Percentiles rank a stretch among this genome's conserved stretches.
These are phyloP conservation scores for Acronicta leporina DNA, from an alignment of 2,888 invertebrate genomes.

Conservation along the genomic window DNA sequence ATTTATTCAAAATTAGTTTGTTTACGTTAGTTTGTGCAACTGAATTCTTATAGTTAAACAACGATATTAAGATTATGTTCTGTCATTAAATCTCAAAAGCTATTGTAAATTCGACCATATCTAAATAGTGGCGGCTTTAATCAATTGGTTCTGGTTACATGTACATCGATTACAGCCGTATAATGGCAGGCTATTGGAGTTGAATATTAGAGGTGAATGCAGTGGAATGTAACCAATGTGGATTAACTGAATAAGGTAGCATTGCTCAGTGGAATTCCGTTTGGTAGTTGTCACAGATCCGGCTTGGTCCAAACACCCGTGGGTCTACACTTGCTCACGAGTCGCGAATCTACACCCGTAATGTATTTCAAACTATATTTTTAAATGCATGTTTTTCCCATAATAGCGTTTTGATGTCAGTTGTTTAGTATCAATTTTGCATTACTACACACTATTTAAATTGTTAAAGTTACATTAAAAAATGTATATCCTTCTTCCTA, in stretches of 20 bases:
- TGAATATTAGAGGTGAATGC: conserved; percentile 30
- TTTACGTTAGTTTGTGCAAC: conserved; percentile 13
- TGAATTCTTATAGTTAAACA: conserved; percentile 19
- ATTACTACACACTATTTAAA: not conserved
- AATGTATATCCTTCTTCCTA: not conserved
- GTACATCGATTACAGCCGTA: conserved; percentile 22
- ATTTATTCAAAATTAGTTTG: conserved; percentile 19
- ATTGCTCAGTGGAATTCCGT: conserved; percentile 58
- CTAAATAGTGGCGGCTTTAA: conserved; percentile 26
- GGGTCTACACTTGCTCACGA: conserved; percentile 22
- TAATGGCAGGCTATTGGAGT: conserved; percentile 27
- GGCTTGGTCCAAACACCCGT: conserved; percentile 50
- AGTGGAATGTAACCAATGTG: conserved; percentile 56
- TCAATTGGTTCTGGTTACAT: conserved; percentile 35
- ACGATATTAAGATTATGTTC: conserved; percentile 19
- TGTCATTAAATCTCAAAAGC: conserved; percentile 32
- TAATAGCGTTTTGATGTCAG: not conserved
- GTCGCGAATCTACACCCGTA: not conserved
- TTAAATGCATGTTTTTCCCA: conserved; percentile 2
- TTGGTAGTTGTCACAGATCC: conserved; percentile 61
- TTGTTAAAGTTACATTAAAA: not conserved
- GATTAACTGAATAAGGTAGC: conserved; percentile 56
- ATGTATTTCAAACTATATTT: conserved; percentile 1
- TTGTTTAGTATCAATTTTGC: not conserved
- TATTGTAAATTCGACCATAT: conserved; percentile 38